Evolutionary conservation across 2,797 vertebrate genomes (phyloP), one percentile per base, ranked within the genome.

Genomic region (Bradypus variegatus): DNA sequence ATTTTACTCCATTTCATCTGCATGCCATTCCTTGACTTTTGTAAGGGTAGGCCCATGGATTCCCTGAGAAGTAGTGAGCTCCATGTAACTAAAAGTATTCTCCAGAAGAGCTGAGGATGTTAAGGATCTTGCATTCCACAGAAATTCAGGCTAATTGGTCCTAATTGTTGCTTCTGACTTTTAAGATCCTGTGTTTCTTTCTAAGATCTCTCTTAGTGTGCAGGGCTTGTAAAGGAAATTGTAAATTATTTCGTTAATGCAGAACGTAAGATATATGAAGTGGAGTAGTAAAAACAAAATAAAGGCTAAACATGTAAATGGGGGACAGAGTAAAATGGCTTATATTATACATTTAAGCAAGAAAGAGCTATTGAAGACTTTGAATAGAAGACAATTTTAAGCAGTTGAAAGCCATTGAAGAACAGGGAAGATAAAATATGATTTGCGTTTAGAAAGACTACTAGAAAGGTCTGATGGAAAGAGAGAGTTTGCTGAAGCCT

Each of bases 1-100:
- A 76, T 93, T 91, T 96, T 90, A 88, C 60, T 87, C 31, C 48
- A 31, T 92, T 76, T 91, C 31, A 21, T 83, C 14, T 75, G 25
- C 29, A 60, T 36, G 10, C 83, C 82, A 86, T 82, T 45, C 41
- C 80, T 89, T 94, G 64, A 88, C 91, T 81, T 85, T 94, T 75
- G 58, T 29, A 0, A 87, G 14, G 36, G 14, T 18, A 90, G 38
- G 36, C 6, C 62, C 70, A 48, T 90, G 87, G 86, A 41, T 78
- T 90, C 89, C 60, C 31, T 16, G 21, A 65, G n/a, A 88, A 79
- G 45, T 31, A 2, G 25, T 70, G 18, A 60, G 21, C 1, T 91
- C 65, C 19, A 1, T 55, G 38, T 33, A 62, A 79, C 72, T 38
- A 27, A 64, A 93, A 94, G 10, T 55, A 62, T 70, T 90, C 76